phyloP scores from a whole-genome alignment of 2,888 invertebrate genomes.

The Stenotaenia linearis region DNA sequence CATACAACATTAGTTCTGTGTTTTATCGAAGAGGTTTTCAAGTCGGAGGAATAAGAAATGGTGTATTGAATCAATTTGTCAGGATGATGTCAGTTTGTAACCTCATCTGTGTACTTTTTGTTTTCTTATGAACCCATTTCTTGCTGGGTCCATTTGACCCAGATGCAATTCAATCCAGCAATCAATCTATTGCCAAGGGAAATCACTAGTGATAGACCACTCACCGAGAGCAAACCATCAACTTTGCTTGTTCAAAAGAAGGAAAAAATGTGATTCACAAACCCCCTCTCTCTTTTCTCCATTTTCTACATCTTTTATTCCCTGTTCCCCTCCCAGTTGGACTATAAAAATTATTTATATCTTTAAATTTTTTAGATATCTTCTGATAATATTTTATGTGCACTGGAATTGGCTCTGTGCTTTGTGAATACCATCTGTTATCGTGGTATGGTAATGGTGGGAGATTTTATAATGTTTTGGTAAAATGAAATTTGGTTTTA shows the following conservation, averaged over 20 bases:
- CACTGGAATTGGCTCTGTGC: not conserved
- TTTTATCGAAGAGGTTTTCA: not conserved
- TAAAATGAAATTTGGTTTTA: not conserved
- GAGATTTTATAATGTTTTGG: not conserved
- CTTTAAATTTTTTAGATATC: not conserved
- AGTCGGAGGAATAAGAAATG: not conserved
- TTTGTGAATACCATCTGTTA: not conserved
- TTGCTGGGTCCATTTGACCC: not conserved
- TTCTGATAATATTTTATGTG: constrained; percentile 8
- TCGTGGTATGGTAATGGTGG: not conserved
- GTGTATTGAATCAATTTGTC: not conserved
- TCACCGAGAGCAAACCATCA: not conserved
- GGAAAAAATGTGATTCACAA: not conserved
- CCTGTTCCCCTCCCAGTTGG: not conserved
- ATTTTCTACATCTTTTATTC: not conserved
- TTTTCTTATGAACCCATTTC: constrained; percentile 7
- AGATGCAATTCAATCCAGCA: constrained; percentile 18
- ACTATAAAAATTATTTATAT: constrained; percentile 12
- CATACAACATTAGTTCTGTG: not conserved
- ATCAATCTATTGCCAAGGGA: constrained; percentile 17
- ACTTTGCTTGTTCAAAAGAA: not conserved
- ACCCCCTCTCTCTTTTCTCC: not conserved
- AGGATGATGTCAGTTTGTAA: not conserved
- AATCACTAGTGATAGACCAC: constrained; percentile 4
- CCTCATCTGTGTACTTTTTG: not conserved